phyloP scores from a whole-genome alignment of 2,797 vertebrate species.

The Gadopsis marmoratus region DNA sequence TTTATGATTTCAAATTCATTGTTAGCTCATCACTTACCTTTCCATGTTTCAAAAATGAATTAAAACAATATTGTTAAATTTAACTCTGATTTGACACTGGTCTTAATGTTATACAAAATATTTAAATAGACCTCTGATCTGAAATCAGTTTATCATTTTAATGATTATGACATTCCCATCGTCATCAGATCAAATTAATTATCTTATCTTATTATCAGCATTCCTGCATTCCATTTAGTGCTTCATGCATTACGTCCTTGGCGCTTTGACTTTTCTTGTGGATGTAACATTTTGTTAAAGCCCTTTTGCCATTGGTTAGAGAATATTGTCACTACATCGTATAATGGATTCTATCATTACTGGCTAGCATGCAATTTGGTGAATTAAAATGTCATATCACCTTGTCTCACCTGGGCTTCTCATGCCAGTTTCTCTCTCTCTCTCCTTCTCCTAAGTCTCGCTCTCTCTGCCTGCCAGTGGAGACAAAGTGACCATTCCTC shows the following conservation, averaged over 20 bases:
- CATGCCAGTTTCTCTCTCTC: conserved; percentile 41
- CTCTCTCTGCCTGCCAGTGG: conserved; percentile 67
- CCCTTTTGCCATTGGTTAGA: conserved; percentile 60
- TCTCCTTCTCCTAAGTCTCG: conserved; percentile 28
- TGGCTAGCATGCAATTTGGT: conserved; percentile 74
- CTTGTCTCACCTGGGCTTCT: conserved; percentile 77
- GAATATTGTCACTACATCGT: conserved; percentile 62
- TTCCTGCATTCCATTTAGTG: conserved; percentile 42
- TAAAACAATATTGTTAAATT: conserved; percentile 16
- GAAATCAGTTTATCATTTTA: conserved; percentile 26
- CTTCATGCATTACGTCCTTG: conserved; percentile 57
- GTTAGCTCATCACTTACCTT: neutral
- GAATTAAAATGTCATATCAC: conserved; percentile 79
- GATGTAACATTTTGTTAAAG: conserved; percentile 54
- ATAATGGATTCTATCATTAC: conserved; percentile 77
- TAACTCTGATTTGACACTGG: neutral
- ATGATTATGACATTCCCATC: conserved; percentile 39
- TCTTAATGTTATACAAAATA: conserved; percentile 8
- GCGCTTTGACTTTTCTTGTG: conserved; percentile 64
- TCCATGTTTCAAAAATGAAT: conserved; percentile 14
- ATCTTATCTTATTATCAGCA: conserved; percentile 36
- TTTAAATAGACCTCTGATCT: conserved; percentile 27
- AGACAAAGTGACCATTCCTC: conserved; percentile 84
- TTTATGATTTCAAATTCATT: conserved; percentile 16
- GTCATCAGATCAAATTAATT: conserved; percentile 42